phyloP scores from a whole-genome alignment of 2,797 vertebrate species.

The Labeo calbasu region DNA sequence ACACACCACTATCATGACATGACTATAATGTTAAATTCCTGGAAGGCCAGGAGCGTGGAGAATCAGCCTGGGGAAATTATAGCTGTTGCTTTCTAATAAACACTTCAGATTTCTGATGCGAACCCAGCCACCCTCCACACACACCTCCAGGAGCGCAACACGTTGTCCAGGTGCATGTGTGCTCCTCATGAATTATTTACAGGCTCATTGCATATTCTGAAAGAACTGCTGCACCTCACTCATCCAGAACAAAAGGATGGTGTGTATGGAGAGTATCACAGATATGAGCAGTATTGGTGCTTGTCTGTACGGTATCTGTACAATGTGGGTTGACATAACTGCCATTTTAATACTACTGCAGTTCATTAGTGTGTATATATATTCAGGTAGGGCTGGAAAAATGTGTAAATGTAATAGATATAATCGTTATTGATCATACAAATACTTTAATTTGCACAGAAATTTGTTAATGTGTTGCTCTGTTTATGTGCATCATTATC shows the following conservation, averaged over 20 bases:
- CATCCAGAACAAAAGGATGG: slow-evolving; percentile 5
- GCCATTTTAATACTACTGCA: not conserved
- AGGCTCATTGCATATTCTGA: not conserved
- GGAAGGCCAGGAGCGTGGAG: not conserved
- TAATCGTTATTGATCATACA: not conserved
- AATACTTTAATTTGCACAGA: not conserved
- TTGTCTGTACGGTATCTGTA: not conserved
- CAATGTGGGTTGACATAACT: slow-evolving; percentile 14
- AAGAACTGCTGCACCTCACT: slow-evolving; percentile 2
- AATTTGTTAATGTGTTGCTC: not conserved
- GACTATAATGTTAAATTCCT: slow-evolving; percentile 6
- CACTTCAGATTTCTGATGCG: not conserved
- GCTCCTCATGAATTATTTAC: slow-evolving; percentile 37
- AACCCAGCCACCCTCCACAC: not conserved
- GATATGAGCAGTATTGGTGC: slow-evolving; percentile 4
- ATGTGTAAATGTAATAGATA: not conserved
- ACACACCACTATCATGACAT: not conserved
- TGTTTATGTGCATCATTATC: not conserved
- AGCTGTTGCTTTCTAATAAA: not conserved
- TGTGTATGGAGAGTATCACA: slow-evolving; percentile 10
- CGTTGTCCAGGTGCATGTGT: slow-evolving; percentile 36
- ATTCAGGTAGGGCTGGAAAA: not conserved
- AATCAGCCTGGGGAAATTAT: not conserved
- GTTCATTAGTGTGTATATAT: not conserved
- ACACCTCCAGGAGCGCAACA: not conserved